Base-by-base conservation (phyloP, 1,140 invertebrate species). In the Ladona fulva region DNA sequence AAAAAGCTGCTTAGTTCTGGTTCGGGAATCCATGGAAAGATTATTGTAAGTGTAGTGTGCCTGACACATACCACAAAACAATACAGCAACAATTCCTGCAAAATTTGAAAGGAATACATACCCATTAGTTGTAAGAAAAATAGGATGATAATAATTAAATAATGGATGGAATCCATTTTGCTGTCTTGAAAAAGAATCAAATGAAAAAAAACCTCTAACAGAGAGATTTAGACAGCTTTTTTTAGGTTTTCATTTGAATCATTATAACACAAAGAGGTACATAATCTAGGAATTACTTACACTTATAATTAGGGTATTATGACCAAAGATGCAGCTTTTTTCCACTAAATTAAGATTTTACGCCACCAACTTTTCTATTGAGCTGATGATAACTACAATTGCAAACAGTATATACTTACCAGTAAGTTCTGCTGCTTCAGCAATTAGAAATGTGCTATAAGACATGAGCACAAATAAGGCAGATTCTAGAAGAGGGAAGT, bases 21-120 rank as follows among this genome's bases (percentile, higher is more conserved):
- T 89, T 80, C 97, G 90, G 0, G 97, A 98, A 82, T 94, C 91
- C 74, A 90, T 87, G 1, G 96, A 98, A 29, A 99, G 86, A 86
- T 99, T 99, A 86, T 99, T 99, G 86, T 96, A 99, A 0, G 98
- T 99, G 84, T 99, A 99, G 87, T 99, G 98, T 59, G 98, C 98
- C 87, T 99, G 98, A 82, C 95, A 98, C 80, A 99, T 99, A 25
- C 97, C 97, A 87, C 97, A 99, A 85, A 99, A 99, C 75, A 99
- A 84, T 0, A 99, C 97, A 79, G 97, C 95, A 19, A 98, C 96
- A 42, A 97, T 95, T 77, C 95, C 94, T 94, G 85, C 66, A 88
- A 84, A 76, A 82, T 1, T 5, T 37, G 29, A 37, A 37, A 37
- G n/a, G n/a, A n/a, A n/a, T n/a, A n/a, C n/a, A n/a, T 37, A 8